Conservation (phyloP, 35 echinoderm and acorn worm genomes). For the Eucidaris tribuloides region DNA sequence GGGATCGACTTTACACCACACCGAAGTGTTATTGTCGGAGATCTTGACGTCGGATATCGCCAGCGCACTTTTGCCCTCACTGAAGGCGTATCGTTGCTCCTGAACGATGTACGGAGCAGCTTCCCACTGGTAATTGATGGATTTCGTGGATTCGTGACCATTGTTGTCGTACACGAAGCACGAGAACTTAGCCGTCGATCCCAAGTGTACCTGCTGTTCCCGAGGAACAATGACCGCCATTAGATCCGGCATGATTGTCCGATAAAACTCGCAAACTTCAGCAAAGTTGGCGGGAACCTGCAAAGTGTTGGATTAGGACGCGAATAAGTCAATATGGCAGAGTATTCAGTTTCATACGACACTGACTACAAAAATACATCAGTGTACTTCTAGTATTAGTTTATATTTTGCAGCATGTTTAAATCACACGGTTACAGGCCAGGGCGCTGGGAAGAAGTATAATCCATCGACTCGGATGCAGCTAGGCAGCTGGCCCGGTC, state of each 20-base stretch:
- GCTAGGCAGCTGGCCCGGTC: too few relatives aligned
- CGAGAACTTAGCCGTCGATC: not conserved
- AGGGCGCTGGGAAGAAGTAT: too few relatives aligned
- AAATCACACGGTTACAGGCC: too few relatives aligned
- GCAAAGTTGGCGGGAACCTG: too few relatives aligned
- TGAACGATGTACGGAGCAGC: slow-evolving; percentile 16
- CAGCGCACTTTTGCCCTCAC: slow-evolving; percentile 5
- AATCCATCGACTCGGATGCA: too few relatives aligned
- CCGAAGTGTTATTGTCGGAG: slow-evolving; percentile 18
- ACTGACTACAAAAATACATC: too few relatives aligned
- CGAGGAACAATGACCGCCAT: not conserved
- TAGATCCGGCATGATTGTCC: slow-evolving; percentile 6
- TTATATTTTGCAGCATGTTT: too few relatives aligned
- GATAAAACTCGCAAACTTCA: too few relatives aligned
- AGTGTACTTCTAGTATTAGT: too few relatives aligned
- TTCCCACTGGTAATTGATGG: not conserved
- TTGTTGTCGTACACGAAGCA: slow-evolving; percentile 1
- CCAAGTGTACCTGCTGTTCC: not conserved
- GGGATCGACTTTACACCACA: not conserved
- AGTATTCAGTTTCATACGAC: too few relatives aligned
- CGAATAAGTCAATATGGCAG: too few relatives aligned
- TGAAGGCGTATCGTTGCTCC: slow-evolving; percentile 19
- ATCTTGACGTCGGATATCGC: not conserved
- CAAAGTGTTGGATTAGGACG: too few relatives aligned
- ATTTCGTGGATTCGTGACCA: not conserved